Evolutionary conservation across 2,888 invertebrate genomes (phyloP).

Genomic region (Xylota segnis): DNA sequence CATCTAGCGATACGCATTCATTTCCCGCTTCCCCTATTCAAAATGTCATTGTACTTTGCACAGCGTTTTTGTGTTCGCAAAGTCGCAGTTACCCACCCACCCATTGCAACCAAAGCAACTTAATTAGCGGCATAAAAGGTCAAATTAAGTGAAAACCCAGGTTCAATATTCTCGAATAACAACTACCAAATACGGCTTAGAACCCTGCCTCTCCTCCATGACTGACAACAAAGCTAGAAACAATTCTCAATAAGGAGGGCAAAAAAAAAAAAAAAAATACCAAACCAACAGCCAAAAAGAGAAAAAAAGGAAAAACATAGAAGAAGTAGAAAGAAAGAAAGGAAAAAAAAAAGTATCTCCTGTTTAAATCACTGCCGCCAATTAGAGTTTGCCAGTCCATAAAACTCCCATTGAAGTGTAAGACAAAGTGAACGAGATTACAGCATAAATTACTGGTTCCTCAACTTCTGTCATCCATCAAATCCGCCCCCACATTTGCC

Average conservation of each 20-base stretch:
- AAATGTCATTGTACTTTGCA: background rate
- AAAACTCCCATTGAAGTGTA: conserved; percentile 77
- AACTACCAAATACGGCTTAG: conserved; percentile 1
- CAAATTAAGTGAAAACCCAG: conserved; percentile 27
- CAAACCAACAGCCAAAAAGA: conserved; percentile 8
- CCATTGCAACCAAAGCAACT: background rate
- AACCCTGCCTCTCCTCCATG: background rate
- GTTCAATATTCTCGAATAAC: conserved; percentile 5
- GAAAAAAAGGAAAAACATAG: background rate
- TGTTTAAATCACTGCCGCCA: conserved; percentile 75
- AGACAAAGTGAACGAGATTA: conserved; percentile 77
- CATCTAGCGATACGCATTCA: background rate
- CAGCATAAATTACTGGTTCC: conserved; percentile 77
- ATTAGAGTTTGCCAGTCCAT: conserved; percentile 77
- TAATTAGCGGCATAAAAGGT: conserved; percentile 4
- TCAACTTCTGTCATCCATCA: conserved; percentile 76
- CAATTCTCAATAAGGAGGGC: background rate
- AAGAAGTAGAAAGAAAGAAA: background rate
- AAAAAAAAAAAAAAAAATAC: conserved; percentile 7
- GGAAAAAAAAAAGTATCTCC: conserved; percentile 48
- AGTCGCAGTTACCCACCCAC: background rate
- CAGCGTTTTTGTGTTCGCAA: background rate
- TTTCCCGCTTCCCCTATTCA: background rate
- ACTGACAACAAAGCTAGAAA: conserved; percentile 14
- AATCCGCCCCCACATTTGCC: conserved; percentile 76